Evolutionary conservation across 2,797 vertebrate species (phyloP).

Genomic region (Cossypha heuglini): DNA sequence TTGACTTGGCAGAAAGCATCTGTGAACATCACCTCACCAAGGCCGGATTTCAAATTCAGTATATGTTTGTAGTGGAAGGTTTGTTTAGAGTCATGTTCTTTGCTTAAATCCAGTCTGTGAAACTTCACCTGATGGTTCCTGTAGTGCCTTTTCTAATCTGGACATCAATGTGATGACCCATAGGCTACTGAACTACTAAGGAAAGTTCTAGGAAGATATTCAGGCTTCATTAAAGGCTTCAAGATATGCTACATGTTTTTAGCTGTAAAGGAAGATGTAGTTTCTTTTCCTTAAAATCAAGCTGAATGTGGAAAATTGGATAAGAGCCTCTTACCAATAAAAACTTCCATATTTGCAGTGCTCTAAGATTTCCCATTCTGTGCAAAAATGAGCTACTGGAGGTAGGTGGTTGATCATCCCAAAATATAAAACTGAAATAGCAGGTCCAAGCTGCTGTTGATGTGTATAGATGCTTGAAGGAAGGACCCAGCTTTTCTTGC

Average conservation of each 20-base stretch:
- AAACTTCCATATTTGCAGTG: not conserved
- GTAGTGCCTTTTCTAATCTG: not conserved
- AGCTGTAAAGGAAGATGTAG: rapidly evolving
- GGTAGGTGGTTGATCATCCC: not conserved
- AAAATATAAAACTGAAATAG: not conserved
- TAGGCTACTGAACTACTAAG: not conserved
- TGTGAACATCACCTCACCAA: rapidly evolving
- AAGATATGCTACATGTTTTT: not conserved
- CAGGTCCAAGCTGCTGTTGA: not conserved
- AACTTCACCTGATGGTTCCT: not conserved
- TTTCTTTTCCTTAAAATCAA: not conserved
- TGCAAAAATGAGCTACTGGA: not conserved
- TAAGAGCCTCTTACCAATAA: not conserved
- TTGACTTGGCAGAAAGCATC: not conserved
- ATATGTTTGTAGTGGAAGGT: not conserved
- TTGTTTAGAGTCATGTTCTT: not conserved
- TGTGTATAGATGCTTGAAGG: not conserved
- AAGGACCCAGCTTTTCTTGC: not conserved
- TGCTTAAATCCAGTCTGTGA: not conserved
- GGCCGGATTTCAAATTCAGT: not conserved
- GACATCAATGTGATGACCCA: not conserved
- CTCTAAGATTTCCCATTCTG: not conserved
- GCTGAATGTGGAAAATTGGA: not conserved
- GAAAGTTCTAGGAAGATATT: not conserved
- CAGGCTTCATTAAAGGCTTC: not conserved